phyloP scores from a whole-genome alignment of 2,888 invertebrate genomes.

The Papilio demoleus region DNA sequence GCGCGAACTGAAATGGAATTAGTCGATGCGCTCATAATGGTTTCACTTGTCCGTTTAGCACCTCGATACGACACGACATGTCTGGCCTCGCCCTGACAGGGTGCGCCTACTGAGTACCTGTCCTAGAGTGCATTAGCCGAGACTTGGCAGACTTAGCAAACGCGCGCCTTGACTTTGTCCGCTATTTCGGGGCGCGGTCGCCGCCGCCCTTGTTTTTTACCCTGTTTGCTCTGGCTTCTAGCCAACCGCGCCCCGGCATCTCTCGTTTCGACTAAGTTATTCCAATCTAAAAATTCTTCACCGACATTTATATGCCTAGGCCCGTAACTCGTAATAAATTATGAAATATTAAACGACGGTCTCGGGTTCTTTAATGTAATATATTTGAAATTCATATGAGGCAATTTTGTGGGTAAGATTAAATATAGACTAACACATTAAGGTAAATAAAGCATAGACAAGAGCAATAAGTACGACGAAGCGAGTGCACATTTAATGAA shows the following conservation, averaged over 20 bases:
- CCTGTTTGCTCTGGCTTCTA: slow-evolving; percentile 77
- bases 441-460: background rate
- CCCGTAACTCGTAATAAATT: slow-evolving; percentile 3
- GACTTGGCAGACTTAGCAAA: slow-evolving; percentile 46
- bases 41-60: slow-evolving; percentile 38
- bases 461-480: background rate
- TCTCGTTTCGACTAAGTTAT: slow-evolving; percentile 52
- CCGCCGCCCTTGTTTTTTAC: slow-evolving; percentile 78
- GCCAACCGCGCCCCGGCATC: slow-evolving; percentile 74
- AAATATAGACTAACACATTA: background rate
- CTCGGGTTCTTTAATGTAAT: background rate
- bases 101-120: slow-evolving; percentile 48
- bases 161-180: slow-evolving; percentile 80
- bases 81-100: slow-evolving; percentile 46
- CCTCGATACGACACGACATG: slow-evolving; percentile 51
- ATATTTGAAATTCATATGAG: background rate
- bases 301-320: slow-evolving; percentile 53
- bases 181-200: slow-evolving; percentile 80
- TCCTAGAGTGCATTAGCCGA: slow-evolving; percentile 33
- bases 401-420: background rate
- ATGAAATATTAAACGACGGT: background rate
- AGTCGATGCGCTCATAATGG: slow-evolving; percentile 43
- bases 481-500: slow-evolving; percentile 30
- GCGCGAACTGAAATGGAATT: slow-evolving; percentile 33
- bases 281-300: slow-evolving; percentile 19